phyloP scores from a whole-genome alignment of 64 coral and sea anemone genomes.

The Pocillopora verrucosa region DNA sequence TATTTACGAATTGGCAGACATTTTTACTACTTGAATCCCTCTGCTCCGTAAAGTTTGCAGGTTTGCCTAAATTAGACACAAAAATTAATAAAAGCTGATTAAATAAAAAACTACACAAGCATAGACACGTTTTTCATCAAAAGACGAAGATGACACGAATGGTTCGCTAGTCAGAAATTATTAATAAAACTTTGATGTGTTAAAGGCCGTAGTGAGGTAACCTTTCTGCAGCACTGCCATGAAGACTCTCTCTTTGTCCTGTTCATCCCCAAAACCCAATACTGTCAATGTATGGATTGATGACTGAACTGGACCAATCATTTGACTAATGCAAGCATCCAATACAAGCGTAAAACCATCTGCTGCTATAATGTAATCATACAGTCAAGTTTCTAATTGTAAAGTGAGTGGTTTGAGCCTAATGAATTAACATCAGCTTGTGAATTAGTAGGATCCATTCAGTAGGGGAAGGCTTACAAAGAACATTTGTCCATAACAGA shows the following conservation, averaged over 20 bases:
- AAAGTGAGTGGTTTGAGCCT: too few relatives aligned
- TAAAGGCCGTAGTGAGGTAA: not conserved
- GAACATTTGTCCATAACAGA: not conserved
- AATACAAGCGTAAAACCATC: conserved; percentile 6
- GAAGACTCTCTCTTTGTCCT: conserved; percentile 42
- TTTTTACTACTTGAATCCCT: conserved; percentile 21
- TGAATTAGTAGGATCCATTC: too few relatives aligned
- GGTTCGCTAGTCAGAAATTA: too few relatives aligned
- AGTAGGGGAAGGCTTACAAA: not conserved
- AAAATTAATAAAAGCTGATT: not conserved
- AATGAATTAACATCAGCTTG: too few relatives aligned
- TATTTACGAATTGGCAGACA: conserved; percentile 56
- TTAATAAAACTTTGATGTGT: too few relatives aligned
- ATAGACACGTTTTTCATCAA: too few relatives aligned
- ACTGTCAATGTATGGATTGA: conserved; percentile 25
- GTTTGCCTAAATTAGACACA: not conserved
- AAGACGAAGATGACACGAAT: too few relatives aligned
- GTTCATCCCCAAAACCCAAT: conserved; percentile 59
- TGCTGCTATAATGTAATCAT: not conserved
- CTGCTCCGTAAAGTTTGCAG: conserved; percentile 27
- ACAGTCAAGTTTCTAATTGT: too few relatives aligned
- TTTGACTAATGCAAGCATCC: conserved; percentile 48
- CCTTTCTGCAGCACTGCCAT: conserved; percentile 33
- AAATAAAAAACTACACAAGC: too few relatives aligned
- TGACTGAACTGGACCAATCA: conserved; percentile 40